A percentile compares a stretch with the other conserved stretches of the same genome.
Evolutionary conservation across 2,113 vertebrate species (phyloP).

Genomic region (Bambusicola thoracicus): DNA sequence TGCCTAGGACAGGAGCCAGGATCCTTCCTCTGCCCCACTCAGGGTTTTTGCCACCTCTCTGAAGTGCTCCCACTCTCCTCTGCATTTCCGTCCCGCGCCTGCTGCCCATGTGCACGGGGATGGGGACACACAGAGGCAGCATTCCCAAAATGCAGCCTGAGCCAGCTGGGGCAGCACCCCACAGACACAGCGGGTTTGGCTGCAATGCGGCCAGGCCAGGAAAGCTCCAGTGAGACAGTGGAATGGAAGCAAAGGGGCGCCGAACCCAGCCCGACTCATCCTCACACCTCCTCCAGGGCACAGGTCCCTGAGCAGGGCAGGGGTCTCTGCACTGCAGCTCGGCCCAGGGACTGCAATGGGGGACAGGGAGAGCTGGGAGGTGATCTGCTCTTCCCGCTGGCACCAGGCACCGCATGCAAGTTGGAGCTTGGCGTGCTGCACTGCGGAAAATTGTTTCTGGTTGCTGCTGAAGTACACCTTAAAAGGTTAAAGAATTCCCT

Average conservation of each 20-base stretch:
- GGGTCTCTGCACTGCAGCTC: not conserved
- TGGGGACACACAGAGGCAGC: rapidly evolving
- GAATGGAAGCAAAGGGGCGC: not conserved
- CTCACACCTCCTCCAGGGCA: not conserved
- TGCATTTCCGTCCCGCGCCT: rapidly evolving
- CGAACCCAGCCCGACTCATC: not conserved
- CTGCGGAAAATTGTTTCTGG: not conserved
- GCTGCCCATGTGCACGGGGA: not conserved
- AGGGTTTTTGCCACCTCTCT: rapidly evolving
- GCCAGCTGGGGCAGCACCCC: not conserved
- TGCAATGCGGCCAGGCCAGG: not conserved
- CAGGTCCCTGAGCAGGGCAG: not conserved
- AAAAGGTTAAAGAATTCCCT: not conserved
- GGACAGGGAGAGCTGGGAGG: not conserved
- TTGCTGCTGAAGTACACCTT: not conserved
- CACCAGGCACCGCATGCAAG: not conserved
- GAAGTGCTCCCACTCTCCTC: rapidly evolving
- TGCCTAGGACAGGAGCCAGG: not conserved
- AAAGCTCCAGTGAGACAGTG: not conserved
- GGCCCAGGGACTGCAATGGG: rapidly evolving
- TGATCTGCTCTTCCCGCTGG: not conserved
- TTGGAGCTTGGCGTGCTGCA: not conserved
- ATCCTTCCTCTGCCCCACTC: not conserved
- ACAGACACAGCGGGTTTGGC: not conserved
- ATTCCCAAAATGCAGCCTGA: rapidly evolving